Evolutionary conservation across 2,797 vertebrate species (phyloP), one percentile per base, ranked within the genome.

Genomic region (Amblyopsis hoosieri): DNA sequence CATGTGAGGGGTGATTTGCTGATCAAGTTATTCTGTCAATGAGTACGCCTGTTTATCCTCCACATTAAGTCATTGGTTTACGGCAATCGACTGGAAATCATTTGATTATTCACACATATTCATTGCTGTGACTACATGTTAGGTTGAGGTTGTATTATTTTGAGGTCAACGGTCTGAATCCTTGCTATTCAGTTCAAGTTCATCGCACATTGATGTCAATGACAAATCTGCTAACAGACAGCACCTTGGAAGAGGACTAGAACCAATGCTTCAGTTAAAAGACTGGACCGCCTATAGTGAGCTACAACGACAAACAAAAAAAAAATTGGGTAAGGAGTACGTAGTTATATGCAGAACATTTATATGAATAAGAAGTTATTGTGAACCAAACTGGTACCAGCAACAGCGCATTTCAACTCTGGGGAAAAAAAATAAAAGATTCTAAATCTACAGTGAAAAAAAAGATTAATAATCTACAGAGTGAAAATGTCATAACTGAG

Each of bases 191-290:
- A 81, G 69, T 85, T 88, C 84, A 83, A 85, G 86, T 86, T 85
- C 78, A 72, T 69, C 67, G 75, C 76, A 74, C 74, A 68, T 68
- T 46, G 56, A 62, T 45, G 52, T 62, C 17, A 14, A 62, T 70
- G 55, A 53, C 45, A 59, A 50, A 77, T 74, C 51, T 66, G 73
- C 70, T 37, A 37, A 37, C 33, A 75, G 80, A 89, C 84, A 89
- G 89, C 86, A 89, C 87, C 87, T 75, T 87, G 67, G 62, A 80
- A 78, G 76, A 80, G 85, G 82, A 77, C 73, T 15, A 64, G 63
- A 79, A 78, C 80, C 74, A 56, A 78, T 17, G 64, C 66, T 74
- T 31, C 58, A 75, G 64, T 75, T 60, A 52, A 71, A 67, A 72
- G 62, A 68, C 74, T 54, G 68, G 72, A 78, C 72, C 71, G 56